These are phyloP conservation scores for Poecilia wingei DNA, from an alignment of 2,797 vertebrate genomes.

Conservation along the genomic window DNA sequence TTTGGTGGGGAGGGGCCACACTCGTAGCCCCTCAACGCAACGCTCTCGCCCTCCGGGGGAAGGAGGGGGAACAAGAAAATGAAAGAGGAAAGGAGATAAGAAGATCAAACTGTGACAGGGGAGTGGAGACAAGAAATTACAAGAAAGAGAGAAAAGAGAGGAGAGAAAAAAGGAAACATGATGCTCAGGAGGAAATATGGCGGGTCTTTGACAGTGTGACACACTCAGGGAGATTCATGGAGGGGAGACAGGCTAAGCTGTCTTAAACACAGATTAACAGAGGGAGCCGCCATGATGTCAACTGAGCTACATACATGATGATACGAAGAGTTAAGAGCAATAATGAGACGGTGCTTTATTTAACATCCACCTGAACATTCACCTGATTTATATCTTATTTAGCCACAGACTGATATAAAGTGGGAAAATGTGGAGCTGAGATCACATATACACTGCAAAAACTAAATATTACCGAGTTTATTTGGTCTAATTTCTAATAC, in stretches of 20 bases:
- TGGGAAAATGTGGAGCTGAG: slow-evolving; percentile 12
- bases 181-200: slow-evolving; percentile 32
- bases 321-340: neutral
- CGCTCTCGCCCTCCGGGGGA: slow-evolving; percentile 22
- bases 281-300: slow-evolving; percentile 31
- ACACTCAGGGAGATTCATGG: slow-evolving; percentile 41
- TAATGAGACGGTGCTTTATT: slow-evolving; percentile 30
- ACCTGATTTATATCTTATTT: slow-evolving; percentile 39
- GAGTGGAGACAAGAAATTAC: slow-evolving; percentile 30
- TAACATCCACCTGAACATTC: slow-evolving; percentile 35
- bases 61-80: slow-evolving; percentile 14
- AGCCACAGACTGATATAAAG: slow-evolving; percentile 29
- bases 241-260: slow-evolving; percentile 39
- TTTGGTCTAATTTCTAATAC: no score
- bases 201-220: slow-evolving; percentile 47
- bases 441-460: neutral
- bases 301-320: slow-evolving; percentile 27
- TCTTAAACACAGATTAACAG: slow-evolving; percentile 58
- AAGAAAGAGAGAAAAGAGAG: slow-evolving; percentile 16
- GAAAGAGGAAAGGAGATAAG: slow-evolving; percentile 25
- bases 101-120: slow-evolving; percentile 50
- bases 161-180: slow-evolving; percentile 18
- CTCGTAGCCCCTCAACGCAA: slow-evolving; percentile 42
- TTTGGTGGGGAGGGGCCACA: slow-evolving; percentile 52
- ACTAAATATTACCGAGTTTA: no score